These are phyloP conservation scores for Spisula subtruncata DNA, from an alignment of 2,888 invertebrate genomes.

Conservation along the genomic window DNA sequence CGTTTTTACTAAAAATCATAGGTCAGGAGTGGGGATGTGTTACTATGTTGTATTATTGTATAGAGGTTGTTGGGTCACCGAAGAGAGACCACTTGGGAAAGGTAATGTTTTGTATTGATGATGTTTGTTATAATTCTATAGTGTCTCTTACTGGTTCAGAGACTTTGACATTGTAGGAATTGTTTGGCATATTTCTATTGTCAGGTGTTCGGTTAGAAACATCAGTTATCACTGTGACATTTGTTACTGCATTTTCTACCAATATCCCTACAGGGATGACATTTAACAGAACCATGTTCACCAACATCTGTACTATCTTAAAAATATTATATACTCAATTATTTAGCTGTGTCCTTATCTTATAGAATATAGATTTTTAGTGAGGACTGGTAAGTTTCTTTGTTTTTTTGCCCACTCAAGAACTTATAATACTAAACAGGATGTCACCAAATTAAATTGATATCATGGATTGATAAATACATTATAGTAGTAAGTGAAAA, in stretches of 20 bases:
- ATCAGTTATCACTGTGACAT: slow-evolving; percentile 38
- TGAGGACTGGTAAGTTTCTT: background rate
- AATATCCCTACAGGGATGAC: slow-evolving; percentile 29
- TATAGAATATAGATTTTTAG: background rate
- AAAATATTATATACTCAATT: background rate
- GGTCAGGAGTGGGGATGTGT: no score
- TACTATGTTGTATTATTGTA: no score
- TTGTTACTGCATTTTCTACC: slow-evolving; percentile 14
- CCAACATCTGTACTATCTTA: background rate
- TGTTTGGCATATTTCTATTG: slow-evolving; percentile 22
- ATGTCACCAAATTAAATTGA: background rate
- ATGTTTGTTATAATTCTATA: background rate
- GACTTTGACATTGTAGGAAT: background rate
- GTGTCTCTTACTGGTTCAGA: background rate
- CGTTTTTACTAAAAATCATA: no score
- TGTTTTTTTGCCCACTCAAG: background rate
- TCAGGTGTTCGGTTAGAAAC: slow-evolving; percentile 25
- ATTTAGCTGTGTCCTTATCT: background rate
- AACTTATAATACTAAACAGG: background rate
- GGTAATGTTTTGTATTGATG: no score
- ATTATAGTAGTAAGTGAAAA: background rate
- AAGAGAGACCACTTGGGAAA: no score
- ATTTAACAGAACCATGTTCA: background rate
- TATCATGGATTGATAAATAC: background rate
- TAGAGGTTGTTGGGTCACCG: no score